Conservation (phyloP, 2,797 vertebrate species). For the Cheirogaleus major region DNA sequence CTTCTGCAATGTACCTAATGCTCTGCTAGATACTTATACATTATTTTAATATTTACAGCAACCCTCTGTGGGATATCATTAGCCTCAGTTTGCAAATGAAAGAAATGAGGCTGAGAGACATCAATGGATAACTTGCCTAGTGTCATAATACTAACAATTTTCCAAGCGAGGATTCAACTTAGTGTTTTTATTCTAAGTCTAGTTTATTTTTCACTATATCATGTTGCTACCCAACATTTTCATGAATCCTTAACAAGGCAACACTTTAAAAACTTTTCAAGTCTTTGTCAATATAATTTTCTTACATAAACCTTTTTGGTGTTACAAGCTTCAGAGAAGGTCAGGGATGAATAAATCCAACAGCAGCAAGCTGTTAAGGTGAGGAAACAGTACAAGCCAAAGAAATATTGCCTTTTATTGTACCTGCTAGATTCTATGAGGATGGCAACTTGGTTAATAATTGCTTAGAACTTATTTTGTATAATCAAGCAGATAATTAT, state of each 20-base stretch:
- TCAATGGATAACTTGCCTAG: background rate
- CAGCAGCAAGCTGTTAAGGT: background rate
- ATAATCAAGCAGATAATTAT: constrained; percentile 41
- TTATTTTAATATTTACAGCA: background rate
- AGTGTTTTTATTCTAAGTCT: constrained; percentile 2
- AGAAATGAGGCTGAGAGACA: background rate
- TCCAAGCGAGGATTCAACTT: background rate
- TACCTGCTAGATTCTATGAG: background rate
- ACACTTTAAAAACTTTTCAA: background rate
- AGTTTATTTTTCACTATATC: background rate
- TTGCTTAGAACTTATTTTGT: constrained; percentile 26
- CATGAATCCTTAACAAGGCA: constrained; percentile 6
- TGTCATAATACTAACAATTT: constrained; percentile 4
- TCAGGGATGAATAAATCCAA: background rate
- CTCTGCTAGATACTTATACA: background rate
- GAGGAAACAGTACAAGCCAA: background rate
- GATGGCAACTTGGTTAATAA: constrained; percentile 28
- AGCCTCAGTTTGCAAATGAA: background rate
- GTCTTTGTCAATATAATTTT: constrained; percentile 35
- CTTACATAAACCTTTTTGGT: constrained; percentile 11
- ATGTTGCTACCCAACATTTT: background rate
- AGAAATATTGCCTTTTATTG: background rate
- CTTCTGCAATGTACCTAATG: background rate
- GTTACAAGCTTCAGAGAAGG: background rate
- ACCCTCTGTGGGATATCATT: background rate